Base-by-base conservation (phyloP, 1,140 invertebrate genomes). In the Drosophila persimilis region DNA sequence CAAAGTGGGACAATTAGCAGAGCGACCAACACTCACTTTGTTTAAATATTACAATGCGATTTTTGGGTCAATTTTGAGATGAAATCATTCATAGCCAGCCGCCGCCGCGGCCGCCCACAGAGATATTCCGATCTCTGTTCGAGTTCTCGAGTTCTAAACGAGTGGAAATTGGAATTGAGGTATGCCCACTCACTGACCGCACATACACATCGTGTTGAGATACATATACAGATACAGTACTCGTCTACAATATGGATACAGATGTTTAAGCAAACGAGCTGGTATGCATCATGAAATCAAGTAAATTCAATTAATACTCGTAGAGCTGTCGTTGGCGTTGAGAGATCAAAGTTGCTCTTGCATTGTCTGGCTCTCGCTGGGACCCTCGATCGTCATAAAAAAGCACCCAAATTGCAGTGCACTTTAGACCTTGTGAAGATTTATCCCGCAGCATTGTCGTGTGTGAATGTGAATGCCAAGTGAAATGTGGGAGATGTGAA, bases 241-340 rank as follows among this genome's bases (percentile, higher is more conserved):
- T 26, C 24, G 24, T 26, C 1, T n/a, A 39, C 17, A 26, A 46
- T 5, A 26, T 41, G 17, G 57, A 47, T 53, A 44, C 43, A 61
- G 29, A 39, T 22, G 41, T 13, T 35, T 15, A 52, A 31, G 51
- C 24, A 29, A 52, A 29, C 50, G 44, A 35, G 24, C 50, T 48
- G 57, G 31, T 54, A 45, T 51, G 24, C 73, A 70, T 77, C 64
- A 85, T 85, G 48, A 86, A 85, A 85, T 85, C 67, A 86, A 81
- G 77, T 63, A 64, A 66, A 85, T 85, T 85, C 69, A 77, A 81
- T 85, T 86, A 70, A 86, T 63, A 64, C 44, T 26, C 45, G 31
- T 46, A 60, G 66, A 70, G 66, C 55, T n/a, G 44, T 48, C 41
- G 59, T 35, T 58, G 29, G 35, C 44, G 41, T 41, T 24, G 26